Base-by-base conservation (phyloP, 1,140 invertebrate genomes). In the Cheumatopsyche charites region DNA sequence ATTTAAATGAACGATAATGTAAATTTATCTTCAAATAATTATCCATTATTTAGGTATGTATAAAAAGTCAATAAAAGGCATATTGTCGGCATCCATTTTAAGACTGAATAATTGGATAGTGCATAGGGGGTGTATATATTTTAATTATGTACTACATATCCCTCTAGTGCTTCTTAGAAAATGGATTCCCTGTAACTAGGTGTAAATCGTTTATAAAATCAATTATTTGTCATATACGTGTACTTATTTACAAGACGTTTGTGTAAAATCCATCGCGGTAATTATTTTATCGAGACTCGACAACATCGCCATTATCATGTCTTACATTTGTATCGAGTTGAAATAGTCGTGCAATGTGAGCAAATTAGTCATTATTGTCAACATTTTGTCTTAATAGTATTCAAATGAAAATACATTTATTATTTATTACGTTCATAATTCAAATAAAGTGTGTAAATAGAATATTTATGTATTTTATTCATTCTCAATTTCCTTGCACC, bases 391-490 rank as follows among this genome's bases (percentile, higher is more conserved):
- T 74, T 62, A 45, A 71, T 68, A 67, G 58, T 58, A 73, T 68
- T 66, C 23, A 23, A 66, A 66, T 58, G 29, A 5, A n/a, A 65
- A 65, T 42, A 67, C 73, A 72, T 67, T 61, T 67, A 69, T 75
- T 75, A 75, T 75, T 70, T 73, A 63, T 75, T 75, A 65, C 72
- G 43, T 75, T 75, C 70, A 72, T 71, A 72, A 74, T 70, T 70
- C 69, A 70, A 75, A 75, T 75, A 75, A 75, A 75, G 73, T 75
- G 73, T 75, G 73, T 75, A 75, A 72, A 75, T 75, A 75, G 73
- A 58, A 67, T 15, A 3, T 21, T 58, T 62, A 26, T 62, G 12
- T 58, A 26, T 17, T 21, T 21, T 26, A 26, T n/a, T 13, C 58
- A 5, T 62, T 25, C 15, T 26, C 47, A 12, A 26, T 29, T 62